Evolutionary conservation across 1,140 invertebrate genomes (phyloP).

Genomic region (Hyles euphorbiae): DNA sequence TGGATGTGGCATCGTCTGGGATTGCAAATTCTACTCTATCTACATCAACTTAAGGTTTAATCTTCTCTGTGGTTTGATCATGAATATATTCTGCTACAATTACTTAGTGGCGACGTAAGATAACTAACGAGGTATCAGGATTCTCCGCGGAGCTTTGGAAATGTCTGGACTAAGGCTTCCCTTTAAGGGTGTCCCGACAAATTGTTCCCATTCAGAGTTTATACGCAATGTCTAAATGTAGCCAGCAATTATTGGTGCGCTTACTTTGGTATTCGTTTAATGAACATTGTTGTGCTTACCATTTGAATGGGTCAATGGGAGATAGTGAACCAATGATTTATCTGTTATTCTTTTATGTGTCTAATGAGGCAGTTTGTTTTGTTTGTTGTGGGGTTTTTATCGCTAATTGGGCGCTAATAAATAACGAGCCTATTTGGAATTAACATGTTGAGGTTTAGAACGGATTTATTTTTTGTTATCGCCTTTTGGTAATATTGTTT

Average conservation of each 20-base stretch:
- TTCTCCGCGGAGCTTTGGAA: slow-evolving; percentile 56
- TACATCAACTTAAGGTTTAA: slow-evolving; percentile 16
- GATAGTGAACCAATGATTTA: slow-evolving; percentile 49
- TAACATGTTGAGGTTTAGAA: too few species aligned
- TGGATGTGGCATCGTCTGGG: not conserved
- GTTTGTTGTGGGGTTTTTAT: slow-evolving; percentile 15
- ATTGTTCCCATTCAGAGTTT: slow-evolving; percentile 65
- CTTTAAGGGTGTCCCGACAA: slow-evolving; percentile 61
- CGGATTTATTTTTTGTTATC: too few species aligned
- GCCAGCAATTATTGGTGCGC: slow-evolving; percentile 62
- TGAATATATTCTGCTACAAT: slow-evolving; percentile 53
- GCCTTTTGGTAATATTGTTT: too few species aligned
- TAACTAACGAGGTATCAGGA: slow-evolving; percentile 67
- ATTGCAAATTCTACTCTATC: slow-evolving; percentile 28
- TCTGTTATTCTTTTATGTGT: slow-evolving; percentile 20
- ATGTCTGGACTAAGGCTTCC: slow-evolving; percentile 52
- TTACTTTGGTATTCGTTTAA: slow-evolving; percentile 68
- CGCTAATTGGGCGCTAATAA: too few species aligned
- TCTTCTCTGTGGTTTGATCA: slow-evolving; percentile 11
- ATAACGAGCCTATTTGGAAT: too few species aligned
- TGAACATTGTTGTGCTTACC: slow-evolving; percentile 58
- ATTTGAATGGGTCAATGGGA: slow-evolving; percentile 52
- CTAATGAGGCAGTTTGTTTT: slow-evolving; percentile 36
- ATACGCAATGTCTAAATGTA: slow-evolving; percentile 60
- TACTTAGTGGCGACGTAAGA: slow-evolving; percentile 61